These are phyloP conservation scores for Pseudomyrmex cubaensis DNA, from an alignment of 1,140 invertebrate genomes.

Conservation along the genomic window DNA sequence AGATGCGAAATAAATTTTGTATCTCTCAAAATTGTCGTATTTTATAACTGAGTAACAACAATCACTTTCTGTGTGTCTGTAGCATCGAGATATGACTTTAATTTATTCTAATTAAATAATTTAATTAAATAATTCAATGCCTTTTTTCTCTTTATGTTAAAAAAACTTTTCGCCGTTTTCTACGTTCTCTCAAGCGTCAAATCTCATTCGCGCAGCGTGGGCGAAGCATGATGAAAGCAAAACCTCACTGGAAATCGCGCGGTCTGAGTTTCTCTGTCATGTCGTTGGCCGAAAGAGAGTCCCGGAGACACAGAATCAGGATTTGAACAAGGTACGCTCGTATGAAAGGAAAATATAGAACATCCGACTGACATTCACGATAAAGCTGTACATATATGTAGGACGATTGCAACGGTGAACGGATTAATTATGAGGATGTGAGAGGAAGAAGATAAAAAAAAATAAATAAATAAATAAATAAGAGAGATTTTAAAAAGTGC, in stretches of 20 bases:
- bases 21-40: neutral
- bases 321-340: slow-evolving; percentile 67
- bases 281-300: slow-evolving; percentile 53
- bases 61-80: neutral
- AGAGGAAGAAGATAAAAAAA: too few relatives aligned
- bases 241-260: slow-evolving; percentile 13
- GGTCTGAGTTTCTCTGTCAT: slow-evolving; percentile 65
- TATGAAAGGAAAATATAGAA: slow-evolving; percentile 47
- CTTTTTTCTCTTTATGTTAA: neutral
- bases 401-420: slow-evolving; percentile 37
- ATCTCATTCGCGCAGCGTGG: slow-evolving; percentile 20
- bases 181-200: slow-evolving; percentile 29
- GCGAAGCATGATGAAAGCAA: slow-evolving; percentile 57
- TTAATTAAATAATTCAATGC: slow-evolving; percentile 11
- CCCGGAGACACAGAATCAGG: slow-evolving; percentile 58
- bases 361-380: slow-evolving; percentile 70
- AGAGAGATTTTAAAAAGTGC: neutral
- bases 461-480: too few relatives aligned
- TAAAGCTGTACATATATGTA: slow-evolving; percentile 65
- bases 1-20: neutral
- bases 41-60: neutral
- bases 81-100: neutral
- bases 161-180: slow-evolving; percentile 2
- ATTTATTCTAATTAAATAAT: too few relatives aligned
- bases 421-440: slow-evolving; percentile 12